A percentile compares a stretch with the other conserved stretches of the same genome.
Evolutionary conservation across 2,797 vertebrate genomes (phyloP).

Genomic region (Centropyge bicolor): DNA sequence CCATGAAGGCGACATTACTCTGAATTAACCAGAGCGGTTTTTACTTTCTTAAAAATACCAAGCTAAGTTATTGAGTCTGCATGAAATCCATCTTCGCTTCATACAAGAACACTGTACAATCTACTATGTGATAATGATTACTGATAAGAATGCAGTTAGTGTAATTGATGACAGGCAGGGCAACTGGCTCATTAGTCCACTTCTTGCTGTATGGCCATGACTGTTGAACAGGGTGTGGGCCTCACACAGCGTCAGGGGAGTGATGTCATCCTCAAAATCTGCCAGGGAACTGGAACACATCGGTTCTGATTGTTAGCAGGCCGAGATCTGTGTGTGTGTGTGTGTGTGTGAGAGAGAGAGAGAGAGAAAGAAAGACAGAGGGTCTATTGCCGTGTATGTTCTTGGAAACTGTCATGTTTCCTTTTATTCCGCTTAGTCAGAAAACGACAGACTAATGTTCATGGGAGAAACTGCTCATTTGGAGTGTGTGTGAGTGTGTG

Average conservation of each 20-base stretch:
- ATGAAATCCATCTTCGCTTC: neutral
- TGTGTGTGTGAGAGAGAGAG: constrained; percentile 27
- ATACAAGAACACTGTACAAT: neutral
- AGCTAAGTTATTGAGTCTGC: neutral
- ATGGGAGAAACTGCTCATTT: constrained; percentile 65
- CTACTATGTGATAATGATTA: neutral
- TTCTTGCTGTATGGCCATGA: constrained; percentile 18
- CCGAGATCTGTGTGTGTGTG: constrained; percentile 38
- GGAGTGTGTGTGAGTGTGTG: constrained; percentile 35
- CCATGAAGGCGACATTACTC: neutral
- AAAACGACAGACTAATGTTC: constrained; percentile 55
- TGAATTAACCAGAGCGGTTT: neutral
- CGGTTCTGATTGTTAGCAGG: constrained; percentile 73
- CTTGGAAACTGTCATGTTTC: constrained; percentile 50
- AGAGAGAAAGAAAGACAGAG: constrained; percentile 9
- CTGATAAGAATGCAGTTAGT: neutral
- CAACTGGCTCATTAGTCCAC: constrained; percentile 15
- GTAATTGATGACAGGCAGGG: constrained; percentile 11
- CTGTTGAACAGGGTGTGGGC: constrained; percentile 70
- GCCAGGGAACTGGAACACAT: constrained; percentile 75
- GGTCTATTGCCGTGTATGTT: constrained; percentile 28
- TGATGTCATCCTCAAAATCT: constrained; percentile 80
- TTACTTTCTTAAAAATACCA: neutral
- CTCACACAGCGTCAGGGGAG: constrained; percentile 65
- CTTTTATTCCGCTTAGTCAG: constrained; percentile 67